phyloP scores from a whole-genome alignment of 2,888 invertebrate genomes.

The Synanthedon andrenaeformis region DNA sequence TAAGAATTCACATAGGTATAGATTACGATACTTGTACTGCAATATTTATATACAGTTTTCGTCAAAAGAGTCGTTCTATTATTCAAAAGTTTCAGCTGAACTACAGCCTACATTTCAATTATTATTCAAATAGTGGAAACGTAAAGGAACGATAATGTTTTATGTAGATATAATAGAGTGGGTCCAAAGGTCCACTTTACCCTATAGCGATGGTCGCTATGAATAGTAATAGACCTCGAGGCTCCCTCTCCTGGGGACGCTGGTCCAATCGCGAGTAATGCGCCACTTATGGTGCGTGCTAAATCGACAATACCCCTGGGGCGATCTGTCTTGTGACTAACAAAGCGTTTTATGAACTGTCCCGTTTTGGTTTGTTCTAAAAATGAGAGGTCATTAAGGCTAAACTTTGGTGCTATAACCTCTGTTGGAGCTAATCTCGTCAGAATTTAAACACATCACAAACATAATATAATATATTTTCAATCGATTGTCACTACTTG shows the following conservation, averaged over 20 bases:
- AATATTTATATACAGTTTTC: background rate
- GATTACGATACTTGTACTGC: background rate
- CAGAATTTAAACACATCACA: too few species aligned
- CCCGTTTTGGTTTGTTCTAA: conserved; percentile 41
- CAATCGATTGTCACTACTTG: too few species aligned
- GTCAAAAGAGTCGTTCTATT: background rate
- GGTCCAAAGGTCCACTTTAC: conserved; percentile 19
- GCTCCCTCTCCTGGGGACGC: conserved; percentile 13
- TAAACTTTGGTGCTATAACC: conserved; percentile 2
- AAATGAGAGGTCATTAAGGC: conserved; percentile 26
- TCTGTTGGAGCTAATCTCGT: conserved; percentile 1
- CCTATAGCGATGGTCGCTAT: conserved; percentile 44
- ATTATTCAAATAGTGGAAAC: conserved; percentile 31
- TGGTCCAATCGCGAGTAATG: conserved; percentile 35
- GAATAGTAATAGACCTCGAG: conserved; percentile 62
- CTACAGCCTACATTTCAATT: conserved; percentile 3
- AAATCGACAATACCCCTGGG: conserved; percentile 63
- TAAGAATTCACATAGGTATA: background rate
- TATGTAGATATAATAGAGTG: conserved; percentile 23
- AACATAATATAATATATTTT: too few species aligned
- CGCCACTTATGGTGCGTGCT: conserved; percentile 64
- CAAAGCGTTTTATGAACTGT: conserved; percentile 44
- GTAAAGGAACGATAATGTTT: conserved; percentile 31
- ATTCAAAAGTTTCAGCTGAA: background rate
- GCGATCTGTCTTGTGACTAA: conserved; percentile 27